Conservation (phyloP, 2,888 invertebrate genomes). For the Acanthosepion lycidas region DNA sequence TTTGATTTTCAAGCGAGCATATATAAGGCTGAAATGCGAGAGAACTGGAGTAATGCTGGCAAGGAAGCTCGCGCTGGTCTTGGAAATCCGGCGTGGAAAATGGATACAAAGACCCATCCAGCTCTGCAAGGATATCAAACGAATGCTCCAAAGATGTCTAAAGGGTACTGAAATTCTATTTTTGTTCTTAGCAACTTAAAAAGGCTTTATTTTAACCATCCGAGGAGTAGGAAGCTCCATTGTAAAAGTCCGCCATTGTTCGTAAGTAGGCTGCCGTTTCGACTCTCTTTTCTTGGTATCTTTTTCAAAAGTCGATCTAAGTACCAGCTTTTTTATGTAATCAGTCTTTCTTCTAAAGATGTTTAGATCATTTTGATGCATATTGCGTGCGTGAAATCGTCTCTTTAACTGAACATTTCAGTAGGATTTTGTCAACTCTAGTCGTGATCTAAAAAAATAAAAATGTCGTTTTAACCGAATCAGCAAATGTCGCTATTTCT, state of each 20-base stretch:
- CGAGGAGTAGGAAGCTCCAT: slow-evolving; percentile 47
- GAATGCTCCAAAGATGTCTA: slow-evolving; percentile 75
- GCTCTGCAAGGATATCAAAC: slow-evolving; percentile 75
- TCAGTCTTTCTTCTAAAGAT: slow-evolving; percentile 40
- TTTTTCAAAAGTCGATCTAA: slow-evolving; percentile 38
- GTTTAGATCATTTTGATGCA: slow-evolving; percentile 43
- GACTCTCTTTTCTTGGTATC: slow-evolving; percentile 51
- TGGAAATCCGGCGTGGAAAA: slow-evolving; percentile 72
- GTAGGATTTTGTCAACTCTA: slow-evolving; percentile 11
- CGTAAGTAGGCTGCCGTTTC: slow-evolving; percentile 53
- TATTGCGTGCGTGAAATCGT: not conserved
- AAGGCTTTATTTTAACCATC: slow-evolving; percentile 47
- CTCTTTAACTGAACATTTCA: not conserved
- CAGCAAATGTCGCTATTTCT: slow-evolving; percentile 48
- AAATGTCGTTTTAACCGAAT: slow-evolving; percentile 48
- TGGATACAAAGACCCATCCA: slow-evolving; percentile 77
- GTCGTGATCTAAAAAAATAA: slow-evolving; percentile 40
- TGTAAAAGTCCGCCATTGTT: slow-evolving; percentile 56
- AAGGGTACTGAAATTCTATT: slow-evolving; percentile 76
- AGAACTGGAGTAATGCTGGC: slow-evolving; percentile 67
- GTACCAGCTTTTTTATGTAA: not conserved
- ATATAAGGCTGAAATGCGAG: slow-evolving; percentile 62
- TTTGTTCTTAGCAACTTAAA: slow-evolving; percentile 58
- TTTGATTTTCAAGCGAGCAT: slow-evolving; percentile 64
- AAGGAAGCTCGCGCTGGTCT: slow-evolving; percentile 64